A percentile compares a stretch with the other conserved stretches of the same genome.
Conservation (phyloP, 2,797 vertebrate genomes). For the Cossypha niveicapilla region DNA sequence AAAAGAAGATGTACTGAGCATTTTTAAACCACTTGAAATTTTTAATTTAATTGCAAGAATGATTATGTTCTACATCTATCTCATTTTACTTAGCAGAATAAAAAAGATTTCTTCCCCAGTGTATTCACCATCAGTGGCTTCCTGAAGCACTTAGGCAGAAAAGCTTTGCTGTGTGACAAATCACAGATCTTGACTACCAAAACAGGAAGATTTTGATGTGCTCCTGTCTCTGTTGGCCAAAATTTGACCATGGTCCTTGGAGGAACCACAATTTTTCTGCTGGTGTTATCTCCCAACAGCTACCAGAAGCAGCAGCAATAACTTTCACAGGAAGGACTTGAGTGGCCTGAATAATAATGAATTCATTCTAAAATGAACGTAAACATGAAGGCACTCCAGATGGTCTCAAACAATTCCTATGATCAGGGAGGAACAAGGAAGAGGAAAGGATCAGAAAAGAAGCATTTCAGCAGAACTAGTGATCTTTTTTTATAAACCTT, state of each 20-base stretch:
- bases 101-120: not conserved
- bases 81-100: not conserved
- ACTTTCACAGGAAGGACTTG: not conserved
- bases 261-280: rapidly evolving
- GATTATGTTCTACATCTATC: not conserved
- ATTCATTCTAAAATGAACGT: not conserved
- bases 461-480: not conserved
- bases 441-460: not conserved
- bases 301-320: not conserved
- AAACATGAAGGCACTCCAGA: not conserved
- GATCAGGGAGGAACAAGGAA: not conserved
- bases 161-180: not conserved
- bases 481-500: not conserved
- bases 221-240: not conserved
- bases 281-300: not conserved
- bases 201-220: not conserved
- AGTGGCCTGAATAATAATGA: not conserved
- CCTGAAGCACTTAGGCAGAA: not conserved
- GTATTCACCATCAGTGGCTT: not conserved
- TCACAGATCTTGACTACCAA: not conserved
- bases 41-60: not conserved
- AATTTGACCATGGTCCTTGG: not conserved
- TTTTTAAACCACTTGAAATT: not conserved
- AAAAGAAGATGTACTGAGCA: not conserved
- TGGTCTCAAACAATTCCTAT: not conserved